Evolutionary conservation across 1,140 invertebrate genomes (phyloP).

Genomic region (Achatina immaculata): DNA sequence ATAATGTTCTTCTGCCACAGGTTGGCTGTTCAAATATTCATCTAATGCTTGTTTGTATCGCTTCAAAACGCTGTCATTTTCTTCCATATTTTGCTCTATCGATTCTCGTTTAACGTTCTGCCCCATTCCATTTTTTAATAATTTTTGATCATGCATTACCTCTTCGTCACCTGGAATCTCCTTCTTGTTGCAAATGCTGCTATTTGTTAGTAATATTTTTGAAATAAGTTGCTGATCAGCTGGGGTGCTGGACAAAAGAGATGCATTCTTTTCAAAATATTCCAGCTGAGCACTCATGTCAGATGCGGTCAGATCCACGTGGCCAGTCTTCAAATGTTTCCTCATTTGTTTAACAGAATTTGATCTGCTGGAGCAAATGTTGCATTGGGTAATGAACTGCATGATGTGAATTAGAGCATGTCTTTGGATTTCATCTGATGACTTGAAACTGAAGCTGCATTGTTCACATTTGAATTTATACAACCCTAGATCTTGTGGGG

Average conservation of each 20-base stretch:
- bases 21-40: constrained; percentile 91
- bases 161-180: not conserved
- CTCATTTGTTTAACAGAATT: constrained; percentile 89
- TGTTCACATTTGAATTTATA: constrained; percentile 65
- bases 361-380: constrained; percentile 91
- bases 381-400: constrained; percentile 92
- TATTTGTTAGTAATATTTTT: not conserved
- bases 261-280: constrained; percentile 48
- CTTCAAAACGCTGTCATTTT: constrained; percentile 26
- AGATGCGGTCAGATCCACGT: constrained; percentile 85
- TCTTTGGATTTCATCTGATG: constrained; percentile 90
- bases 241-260: not conserved
- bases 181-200: not conserved
- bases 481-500: constrained; percentile 74
- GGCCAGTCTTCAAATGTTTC: constrained; percentile 89
- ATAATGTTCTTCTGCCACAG: constrained; percentile 91
- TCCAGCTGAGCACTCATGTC: constrained; percentile 72
- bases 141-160: not conserved
- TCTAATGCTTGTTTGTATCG: constrained; percentile 85
- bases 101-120: not conserved
- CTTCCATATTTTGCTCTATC: constrained; percentile 8
- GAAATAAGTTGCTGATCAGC: not conserved
- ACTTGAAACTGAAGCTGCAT: constrained; percentile 96
- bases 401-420: constrained; percentile 96
- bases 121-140: not conserved